Percentiles rank a stretch among this genome's conserved stretches.
phyloP scores from a whole-genome alignment of 2,888 invertebrate species.

The Branchinecta sandiegonensis region DNA sequence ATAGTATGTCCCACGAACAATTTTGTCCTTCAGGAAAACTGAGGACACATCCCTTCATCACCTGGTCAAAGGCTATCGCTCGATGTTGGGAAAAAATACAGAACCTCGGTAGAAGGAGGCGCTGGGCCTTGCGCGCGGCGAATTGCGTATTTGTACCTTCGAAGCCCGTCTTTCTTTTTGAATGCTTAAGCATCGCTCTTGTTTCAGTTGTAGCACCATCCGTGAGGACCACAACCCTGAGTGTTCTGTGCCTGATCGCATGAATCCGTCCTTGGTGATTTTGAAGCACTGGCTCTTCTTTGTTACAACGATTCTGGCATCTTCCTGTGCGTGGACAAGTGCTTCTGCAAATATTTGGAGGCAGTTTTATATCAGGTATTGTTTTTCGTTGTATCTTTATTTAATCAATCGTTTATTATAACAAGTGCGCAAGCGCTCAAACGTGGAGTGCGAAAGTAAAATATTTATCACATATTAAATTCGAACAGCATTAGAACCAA shows the following conservation, averaged over 20 bases:
- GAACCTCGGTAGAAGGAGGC: too few species aligned
- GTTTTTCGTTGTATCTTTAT: not conserved
- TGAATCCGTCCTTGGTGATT: not conserved
- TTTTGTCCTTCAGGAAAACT: too few species aligned
- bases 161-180: not conserved
- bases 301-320: slow-evolving; percentile 41
- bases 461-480: too few species aligned
- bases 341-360: slow-evolving; percentile 73
- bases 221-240: not conserved
- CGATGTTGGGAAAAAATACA: too few species aligned
- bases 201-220: not conserved
- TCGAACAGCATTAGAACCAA: too few species aligned
- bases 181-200: not conserved
- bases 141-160: not conserved
- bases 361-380: slow-evolving; percentile 62
- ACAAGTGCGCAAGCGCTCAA: not conserved
- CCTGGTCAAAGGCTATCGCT: too few species aligned
- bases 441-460: too few species aligned
- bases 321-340: slow-evolving; percentile 85
- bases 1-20: too few species aligned
- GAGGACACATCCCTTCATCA: too few species aligned
- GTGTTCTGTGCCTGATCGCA: not conserved
- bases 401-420: not conserved
- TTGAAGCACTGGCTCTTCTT: slow-evolving; percentile 2
- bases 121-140: too few species aligned